Percentiles rank a stretch among this genome's conserved stretches.
These are phyloP conservation scores for Adela reaumurella DNA, from an alignment of 2,888 invertebrate species.

Conservation along the genomic window DNA sequence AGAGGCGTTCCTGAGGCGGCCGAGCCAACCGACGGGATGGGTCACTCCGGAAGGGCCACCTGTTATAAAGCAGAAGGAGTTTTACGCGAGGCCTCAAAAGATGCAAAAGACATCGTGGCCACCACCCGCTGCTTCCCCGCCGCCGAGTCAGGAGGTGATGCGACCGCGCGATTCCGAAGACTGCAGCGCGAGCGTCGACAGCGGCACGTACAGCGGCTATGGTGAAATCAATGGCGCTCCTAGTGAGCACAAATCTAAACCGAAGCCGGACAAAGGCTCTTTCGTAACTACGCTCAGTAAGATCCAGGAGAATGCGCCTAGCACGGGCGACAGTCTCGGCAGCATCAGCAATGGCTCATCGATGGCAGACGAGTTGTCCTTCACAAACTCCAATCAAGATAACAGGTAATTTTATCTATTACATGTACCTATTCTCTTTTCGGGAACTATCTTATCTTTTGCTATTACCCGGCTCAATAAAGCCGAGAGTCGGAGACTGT, in stretches of 20 bases:
- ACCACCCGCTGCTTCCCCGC: conserved; percentile 46
- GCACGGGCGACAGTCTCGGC: conserved; percentile 32
- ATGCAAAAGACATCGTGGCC: conserved; percentile 71
- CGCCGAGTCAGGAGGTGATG: conserved; percentile 20
- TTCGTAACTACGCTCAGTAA: conserved; percentile 61
- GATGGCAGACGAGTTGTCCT: conserved; percentile 24
- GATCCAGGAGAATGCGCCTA: conserved; percentile 60
- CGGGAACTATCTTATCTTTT: too few species aligned
- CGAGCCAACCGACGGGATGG: conserved; percentile 64
- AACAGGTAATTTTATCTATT: too few species aligned
- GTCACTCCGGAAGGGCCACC: conserved; percentile 46
- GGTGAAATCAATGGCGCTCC: conserved; percentile 41
- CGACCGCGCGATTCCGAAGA: conserved; percentile 42
- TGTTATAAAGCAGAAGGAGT: conserved; percentile 64
- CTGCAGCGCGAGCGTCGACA: conserved; percentile 44
- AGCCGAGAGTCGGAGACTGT: too few species aligned
- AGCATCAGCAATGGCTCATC: conserved; percentile 45
- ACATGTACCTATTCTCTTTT: too few species aligned
- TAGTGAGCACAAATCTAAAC: conserved; percentile 31
- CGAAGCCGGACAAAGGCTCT: conserved; percentile 41
- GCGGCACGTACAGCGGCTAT: conserved; percentile 43
- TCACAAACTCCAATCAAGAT: conserved; percentile 34
- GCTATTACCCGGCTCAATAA: too few species aligned
- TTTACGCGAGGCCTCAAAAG: conserved; percentile 76
- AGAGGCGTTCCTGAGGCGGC: conserved; percentile 80